These are phyloP conservation scores for Pogonocherus hispidulus DNA, from an alignment of 2,888 invertebrate genomes.

Conservation along the genomic window DNA sequence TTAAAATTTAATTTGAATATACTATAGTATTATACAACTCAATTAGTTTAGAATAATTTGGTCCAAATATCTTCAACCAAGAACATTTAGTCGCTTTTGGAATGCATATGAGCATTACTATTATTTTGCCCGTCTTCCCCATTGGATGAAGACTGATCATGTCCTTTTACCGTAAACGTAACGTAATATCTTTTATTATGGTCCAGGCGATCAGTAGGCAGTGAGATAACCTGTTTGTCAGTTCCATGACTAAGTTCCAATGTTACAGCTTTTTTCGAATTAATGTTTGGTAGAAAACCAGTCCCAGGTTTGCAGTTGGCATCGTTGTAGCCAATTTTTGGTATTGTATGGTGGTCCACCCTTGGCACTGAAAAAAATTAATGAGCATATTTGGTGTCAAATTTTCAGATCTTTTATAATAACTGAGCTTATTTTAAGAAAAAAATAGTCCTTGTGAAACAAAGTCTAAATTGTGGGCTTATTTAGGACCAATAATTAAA, in stretches of 20 bases:
- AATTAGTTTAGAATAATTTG: slow-evolving; percentile 6
- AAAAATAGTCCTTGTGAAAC: too few relatives aligned
- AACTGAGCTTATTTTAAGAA: too few relatives aligned
- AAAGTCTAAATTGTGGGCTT: too few relatives aligned
- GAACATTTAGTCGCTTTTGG: slow-evolving; percentile 65
- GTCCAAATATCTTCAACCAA: neutral
- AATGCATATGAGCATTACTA: slow-evolving; percentile 64
- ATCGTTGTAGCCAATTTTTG: slow-evolving; percentile 74
- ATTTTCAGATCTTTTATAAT: too few relatives aligned
- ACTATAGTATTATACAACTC: neutral
- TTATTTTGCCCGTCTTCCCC: slow-evolving; percentile 45
- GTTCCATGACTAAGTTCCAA: slow-evolving; percentile 88
- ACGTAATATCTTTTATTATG: slow-evolving; percentile 93
- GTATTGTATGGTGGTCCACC: slow-evolving; percentile 85
- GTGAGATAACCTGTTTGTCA: slow-evolving; percentile 87
- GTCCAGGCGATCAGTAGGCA: slow-evolving; percentile 89
- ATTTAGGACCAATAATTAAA: too few relatives aligned
- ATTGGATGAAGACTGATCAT: slow-evolving; percentile 68
- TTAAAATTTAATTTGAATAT: neutral
- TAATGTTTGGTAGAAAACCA: slow-evolving; percentile 79
- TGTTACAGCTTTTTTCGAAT: slow-evolving; percentile 73
- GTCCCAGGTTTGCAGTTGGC: slow-evolving; percentile 63
- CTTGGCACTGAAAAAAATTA: slow-evolving; percentile 77
- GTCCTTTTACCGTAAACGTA: slow-evolving; percentile 90
- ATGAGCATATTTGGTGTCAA: too few relatives aligned